Evolutionary conservation across 2,797 vertebrate species (phyloP).

Genomic region (Enteromius anoplus): DNA sequence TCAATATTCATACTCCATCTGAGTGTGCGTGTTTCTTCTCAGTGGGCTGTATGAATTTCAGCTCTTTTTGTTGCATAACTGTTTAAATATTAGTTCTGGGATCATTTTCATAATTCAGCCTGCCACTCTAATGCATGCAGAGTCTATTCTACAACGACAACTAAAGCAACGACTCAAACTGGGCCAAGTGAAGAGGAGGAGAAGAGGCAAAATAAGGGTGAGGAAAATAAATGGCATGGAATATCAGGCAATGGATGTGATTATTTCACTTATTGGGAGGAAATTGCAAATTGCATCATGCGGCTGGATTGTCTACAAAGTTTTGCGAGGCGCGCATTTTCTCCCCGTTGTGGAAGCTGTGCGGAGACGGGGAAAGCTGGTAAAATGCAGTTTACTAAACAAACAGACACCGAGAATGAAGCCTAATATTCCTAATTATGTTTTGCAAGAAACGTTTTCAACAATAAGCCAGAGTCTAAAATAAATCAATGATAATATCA

Average conservation of each 20-base stretch:
- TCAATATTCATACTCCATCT: conserved; percentile 58
- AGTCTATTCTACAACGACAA: conserved; percentile 33
- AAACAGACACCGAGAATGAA: neutral
- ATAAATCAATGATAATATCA: conserved; percentile 12
- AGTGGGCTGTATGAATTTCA: conserved; percentile 43
- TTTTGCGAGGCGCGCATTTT: neutral
- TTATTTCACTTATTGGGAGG: conserved; percentile 54
- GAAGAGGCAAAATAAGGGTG: conserved; percentile 17
- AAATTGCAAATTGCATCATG: conserved; percentile 53
- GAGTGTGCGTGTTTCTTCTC: conserved; percentile 40
- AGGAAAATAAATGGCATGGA: conserved; percentile 33
- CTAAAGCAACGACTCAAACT: conserved; percentile 23
- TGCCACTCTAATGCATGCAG: conserved; percentile 31
- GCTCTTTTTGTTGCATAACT: conserved; percentile 52
- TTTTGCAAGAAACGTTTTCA: neutral
- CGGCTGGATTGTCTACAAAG: conserved; percentile 16
- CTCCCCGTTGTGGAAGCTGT: neutral
- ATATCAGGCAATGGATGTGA: conserved; percentile 45
- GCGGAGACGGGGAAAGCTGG: neutral
- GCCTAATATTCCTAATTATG: neutral
- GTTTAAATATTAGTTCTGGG: conserved; percentile 59
- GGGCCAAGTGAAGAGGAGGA: conserved; percentile 32
- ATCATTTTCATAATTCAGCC: conserved; percentile 59
- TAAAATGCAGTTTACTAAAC: neutral
- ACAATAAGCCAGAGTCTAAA: neutral